These are phyloP conservation scores for Drosophila willistoni DNA, from an alignment of 1,140 invertebrate species.

Conservation along the genomic window DNA sequence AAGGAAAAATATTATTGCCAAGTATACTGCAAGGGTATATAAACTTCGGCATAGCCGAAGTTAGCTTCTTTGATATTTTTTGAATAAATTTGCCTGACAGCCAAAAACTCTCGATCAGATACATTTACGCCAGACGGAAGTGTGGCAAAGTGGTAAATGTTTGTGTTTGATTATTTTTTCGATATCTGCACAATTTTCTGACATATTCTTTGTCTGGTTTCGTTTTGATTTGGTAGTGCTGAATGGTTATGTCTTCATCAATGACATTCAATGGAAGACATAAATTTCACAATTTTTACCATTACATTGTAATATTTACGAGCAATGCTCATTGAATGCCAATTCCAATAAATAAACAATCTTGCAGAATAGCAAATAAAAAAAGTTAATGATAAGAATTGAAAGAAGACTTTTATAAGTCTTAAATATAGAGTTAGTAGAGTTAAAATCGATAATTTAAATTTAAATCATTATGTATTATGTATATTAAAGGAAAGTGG, in stretches of 20 bases:
- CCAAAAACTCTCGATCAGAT: constrained; percentile 7
- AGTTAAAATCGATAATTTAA: too few relatives aligned
- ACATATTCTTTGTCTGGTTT: not conserved
- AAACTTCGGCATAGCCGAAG: too few relatives aligned
- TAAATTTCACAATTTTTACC: constrained; percentile 3
- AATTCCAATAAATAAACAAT: not conserved
- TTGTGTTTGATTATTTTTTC: constrained; percentile 13
- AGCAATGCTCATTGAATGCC: not conserved
- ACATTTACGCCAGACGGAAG: not conserved
- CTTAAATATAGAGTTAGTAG: too few relatives aligned
- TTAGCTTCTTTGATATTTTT: too few relatives aligned
- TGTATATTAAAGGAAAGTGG: too few relatives aligned
- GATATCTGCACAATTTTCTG: not conserved
- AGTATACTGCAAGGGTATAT: too few relatives aligned
- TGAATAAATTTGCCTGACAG: constrained; percentile 7
- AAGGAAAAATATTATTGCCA: too few relatives aligned
- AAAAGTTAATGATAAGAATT: not conserved
- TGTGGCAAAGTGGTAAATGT: constrained; percentile 30
- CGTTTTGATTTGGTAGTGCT: not conserved
- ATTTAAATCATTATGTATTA: too few relatives aligned
- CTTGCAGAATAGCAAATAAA: not conserved
- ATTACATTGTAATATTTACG: not conserved
- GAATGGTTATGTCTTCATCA: not conserved
- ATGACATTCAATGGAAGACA: not conserved
- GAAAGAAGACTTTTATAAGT: not conserved